phyloP scores from a whole-genome alignment of 2,113 vertebrate species.

The Phyllostomus hastatus region DNA sequence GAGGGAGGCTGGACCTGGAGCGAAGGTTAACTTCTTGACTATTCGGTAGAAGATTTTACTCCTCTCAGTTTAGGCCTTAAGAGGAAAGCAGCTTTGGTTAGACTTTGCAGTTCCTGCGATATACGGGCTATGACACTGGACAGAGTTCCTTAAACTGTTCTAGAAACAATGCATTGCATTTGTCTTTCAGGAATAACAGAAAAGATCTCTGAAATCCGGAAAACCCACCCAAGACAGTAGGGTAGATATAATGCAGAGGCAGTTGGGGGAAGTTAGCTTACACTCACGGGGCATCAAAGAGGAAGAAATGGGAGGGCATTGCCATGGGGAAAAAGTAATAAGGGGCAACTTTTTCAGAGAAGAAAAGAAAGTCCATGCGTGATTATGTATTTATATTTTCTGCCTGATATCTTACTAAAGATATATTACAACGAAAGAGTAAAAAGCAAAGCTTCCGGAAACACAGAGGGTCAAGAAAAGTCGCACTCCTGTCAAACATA shows the following conservation, averaged over 20 bases:
- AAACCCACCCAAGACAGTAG: not conserved
- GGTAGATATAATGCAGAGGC: not conserved
- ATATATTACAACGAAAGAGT: not conserved
- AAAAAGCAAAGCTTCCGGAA: not conserved
- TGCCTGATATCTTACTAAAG: not conserved
- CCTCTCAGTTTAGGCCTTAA: not conserved
- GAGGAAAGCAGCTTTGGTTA: not conserved
- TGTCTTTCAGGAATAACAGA: not conserved
- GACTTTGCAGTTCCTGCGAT: not conserved
- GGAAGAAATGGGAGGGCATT: no score
- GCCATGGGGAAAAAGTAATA: not conserved
- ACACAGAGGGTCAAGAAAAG: not conserved
- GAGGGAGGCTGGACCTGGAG: not conserved
- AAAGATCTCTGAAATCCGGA: not conserved
- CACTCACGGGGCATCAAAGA: no score
- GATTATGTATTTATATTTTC: not conserved
- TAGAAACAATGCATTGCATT: not conserved
- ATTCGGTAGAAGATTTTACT: not conserved
- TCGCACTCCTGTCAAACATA: not conserved
- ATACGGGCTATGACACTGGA: rapidly evolving
- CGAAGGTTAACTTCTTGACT: not conserved
- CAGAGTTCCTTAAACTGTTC: not conserved
- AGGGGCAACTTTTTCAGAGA: not conserved
- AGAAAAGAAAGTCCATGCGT: not conserved
- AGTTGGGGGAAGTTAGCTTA: no score